Conservation (phyloP, 2,113 vertebrate species). For the Candoia aspera region DNA sequence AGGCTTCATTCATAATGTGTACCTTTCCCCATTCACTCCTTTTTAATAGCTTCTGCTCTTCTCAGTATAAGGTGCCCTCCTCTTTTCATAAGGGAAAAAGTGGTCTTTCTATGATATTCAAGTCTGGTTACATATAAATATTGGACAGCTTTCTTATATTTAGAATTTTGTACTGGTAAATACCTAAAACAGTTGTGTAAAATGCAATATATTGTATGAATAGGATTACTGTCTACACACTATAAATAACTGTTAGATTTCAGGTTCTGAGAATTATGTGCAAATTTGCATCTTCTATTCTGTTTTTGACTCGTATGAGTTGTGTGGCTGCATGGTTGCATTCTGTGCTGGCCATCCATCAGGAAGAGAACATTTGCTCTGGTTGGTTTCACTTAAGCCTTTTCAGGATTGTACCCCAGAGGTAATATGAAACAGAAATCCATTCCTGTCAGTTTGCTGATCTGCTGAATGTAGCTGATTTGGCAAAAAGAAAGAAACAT, state of each 20-base stretch:
- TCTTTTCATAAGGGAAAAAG: not conserved
- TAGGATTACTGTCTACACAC: not conserved
- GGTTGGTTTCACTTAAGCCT: not conserved
- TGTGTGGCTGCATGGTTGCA: not conserved
- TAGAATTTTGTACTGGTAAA: not conserved
- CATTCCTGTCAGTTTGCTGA: not conserved
- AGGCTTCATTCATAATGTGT: not conserved
- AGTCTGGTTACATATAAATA: fast-evolving
- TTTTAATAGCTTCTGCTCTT: not conserved
- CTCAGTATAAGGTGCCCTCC: not conserved
- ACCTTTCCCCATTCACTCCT: not conserved
- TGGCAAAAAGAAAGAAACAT: not conserved
- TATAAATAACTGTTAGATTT: not conserved
- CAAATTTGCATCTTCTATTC: not conserved
- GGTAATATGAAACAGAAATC: not conserved
- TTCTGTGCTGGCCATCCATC: not conserved
- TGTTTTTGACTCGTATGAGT: not conserved
- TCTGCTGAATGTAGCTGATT: not conserved
- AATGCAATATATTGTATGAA: not conserved
- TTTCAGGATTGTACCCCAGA: not conserved
- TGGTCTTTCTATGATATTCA: not conserved
- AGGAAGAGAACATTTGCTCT: not conserved
- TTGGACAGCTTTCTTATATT: constrained; percentile 26
- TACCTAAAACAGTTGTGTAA: not conserved
- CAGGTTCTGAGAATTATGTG: constrained; percentile 15